Evolutionary conservation across 2,888 invertebrate species (phyloP).

Genomic region (Orthonevra nobilis): DNA sequence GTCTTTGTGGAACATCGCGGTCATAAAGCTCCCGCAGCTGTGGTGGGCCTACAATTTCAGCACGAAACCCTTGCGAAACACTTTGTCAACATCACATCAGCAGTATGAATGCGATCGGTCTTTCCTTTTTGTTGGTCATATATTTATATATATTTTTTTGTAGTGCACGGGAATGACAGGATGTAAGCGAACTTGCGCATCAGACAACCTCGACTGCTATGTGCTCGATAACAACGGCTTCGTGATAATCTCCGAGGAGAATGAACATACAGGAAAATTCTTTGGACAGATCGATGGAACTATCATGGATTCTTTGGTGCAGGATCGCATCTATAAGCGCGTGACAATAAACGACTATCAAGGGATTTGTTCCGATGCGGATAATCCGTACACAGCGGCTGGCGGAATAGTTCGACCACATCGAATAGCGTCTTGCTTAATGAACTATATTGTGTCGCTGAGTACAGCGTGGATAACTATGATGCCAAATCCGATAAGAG

Average conservation of each 20-base stretch:
- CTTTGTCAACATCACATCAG: conserved; percentile 93
- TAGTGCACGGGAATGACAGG: conserved; percentile 85
- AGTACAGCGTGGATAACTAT: conserved; percentile 78
- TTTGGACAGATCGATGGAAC: conserved; percentile 97
- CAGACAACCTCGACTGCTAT: conserved; percentile 94
- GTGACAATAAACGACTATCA: conserved; percentile 94
- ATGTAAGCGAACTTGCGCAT: conserved; percentile 92
- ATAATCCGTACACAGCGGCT: conserved; percentile 81
- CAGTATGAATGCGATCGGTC: conserved; percentile 82
- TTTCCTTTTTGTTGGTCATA: no score
- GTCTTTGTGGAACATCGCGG: conserved; percentile 92
- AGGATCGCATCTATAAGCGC: conserved; percentile 93
- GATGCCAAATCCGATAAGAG: conserved; percentile 75
- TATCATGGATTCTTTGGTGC: conserved; percentile 95
- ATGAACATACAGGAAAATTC: conserved; percentile 93
- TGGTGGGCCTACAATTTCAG: conserved; percentile 94
- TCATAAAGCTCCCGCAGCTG: conserved; percentile 92
- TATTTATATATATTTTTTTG: background rate
- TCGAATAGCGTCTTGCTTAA: conserved; percentile 76
- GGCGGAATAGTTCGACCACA: conserved; percentile 75
- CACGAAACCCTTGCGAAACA: conserved; percentile 90
- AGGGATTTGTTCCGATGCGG: conserved; percentile 89
- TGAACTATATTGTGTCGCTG: conserved; percentile 77
- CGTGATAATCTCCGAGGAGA: conserved; percentile 93
- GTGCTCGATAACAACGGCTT: conserved; percentile 97